Base-by-base conservation (phyloP, 2,888 invertebrate genomes). In the Camponotus fellah region DNA sequence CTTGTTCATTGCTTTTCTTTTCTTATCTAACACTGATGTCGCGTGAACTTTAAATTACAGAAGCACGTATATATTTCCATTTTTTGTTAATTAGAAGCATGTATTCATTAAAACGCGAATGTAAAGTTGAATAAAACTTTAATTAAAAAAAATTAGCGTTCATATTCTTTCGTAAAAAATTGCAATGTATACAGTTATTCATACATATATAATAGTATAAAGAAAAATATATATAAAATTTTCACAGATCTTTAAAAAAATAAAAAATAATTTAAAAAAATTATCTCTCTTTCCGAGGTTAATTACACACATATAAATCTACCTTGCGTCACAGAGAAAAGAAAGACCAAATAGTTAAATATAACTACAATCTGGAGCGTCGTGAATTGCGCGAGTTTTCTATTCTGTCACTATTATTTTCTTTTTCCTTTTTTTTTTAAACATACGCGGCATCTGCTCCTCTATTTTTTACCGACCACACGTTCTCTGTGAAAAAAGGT, bases 401-500 rank as follows among this genome's bases (percentile, higher is more conserved):
- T 72, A 43, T 74, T 77, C 43, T 72, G 26, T 83, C 26, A 66
- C 40, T 34, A 3, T 53, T 9, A n/a, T 66, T 32, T 26, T 26
- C 46, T 43, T 66, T 75, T 76, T 43, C 5, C 1, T 2, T 6
- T 37, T 62, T 64, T 74, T 72, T 62, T 40, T 26, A 0, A 32
- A 6, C n/a, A 49, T 32, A 6, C 8, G 37, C 32, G n/a, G 37
- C 32, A 26, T 62, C 40, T 64, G 14, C 49, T 74, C 43, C 74
- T 71, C 56, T 66, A 69, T 75, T 79, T 68, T 79, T 71, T 43
- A 5, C 14, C 58, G 43, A 71, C 58, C 71, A 3, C 79, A 43
- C n/a, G 32, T 58, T 79, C 69, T 34, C 72, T 60, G 58, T 34
- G 58, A 71, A 79, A 79, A 77, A 69, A 43, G 34, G 71, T 43